Base-by-base conservation (phyloP, 2,888 invertebrate species). In the Hipparchia semele region DNA sequence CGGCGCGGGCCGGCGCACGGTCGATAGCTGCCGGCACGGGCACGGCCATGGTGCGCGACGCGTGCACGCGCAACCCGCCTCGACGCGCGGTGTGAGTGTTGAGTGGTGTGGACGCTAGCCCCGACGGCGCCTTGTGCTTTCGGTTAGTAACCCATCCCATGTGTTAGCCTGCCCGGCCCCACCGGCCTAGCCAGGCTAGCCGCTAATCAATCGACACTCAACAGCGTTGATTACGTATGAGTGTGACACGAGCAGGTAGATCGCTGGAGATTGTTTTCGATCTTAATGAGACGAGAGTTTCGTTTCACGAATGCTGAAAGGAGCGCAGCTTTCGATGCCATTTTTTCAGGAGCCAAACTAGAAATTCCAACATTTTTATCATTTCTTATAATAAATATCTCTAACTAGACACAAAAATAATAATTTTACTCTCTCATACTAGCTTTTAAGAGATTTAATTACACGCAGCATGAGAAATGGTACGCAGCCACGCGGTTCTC, bases 11-110 rank as follows among this genome's bases (percentile, higher is more conserved):
- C 92, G 89, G 90, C 91, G 83, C 87, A 87, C 89, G 92, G 92
- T 92, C 92, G 92, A 92, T 92, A 92, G 88, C 86, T 84, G 87
- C 86, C 83, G 82, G 82, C 79, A 74, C 79, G 77, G 82, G 87
- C 88, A 84, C 89, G 87, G 86, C 88, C 90, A 90, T 89, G 89
- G 82, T 86, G 86, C 87, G 85, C 86, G 86, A 82, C 81, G 83
- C 86, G 86, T 84, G 89, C 87, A 86, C 91, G 90, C 89, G 90
- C 88, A 83, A 81, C 83, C 84, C 83, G 84, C 84, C 83, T 78
- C 83, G 79, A 82, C 85, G 87, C 82, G 87, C 87, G 80, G 84
- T 80, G 86, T 87, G 86, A 87, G 87, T 87, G 87, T 82, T 83
- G 86, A 86, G 85, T 80, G 81, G 79, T 79, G 79, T 81, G 82